Conservation (phyloP, 2,888 invertebrate genomes). For the Hypsopygia costalis region DNA sequence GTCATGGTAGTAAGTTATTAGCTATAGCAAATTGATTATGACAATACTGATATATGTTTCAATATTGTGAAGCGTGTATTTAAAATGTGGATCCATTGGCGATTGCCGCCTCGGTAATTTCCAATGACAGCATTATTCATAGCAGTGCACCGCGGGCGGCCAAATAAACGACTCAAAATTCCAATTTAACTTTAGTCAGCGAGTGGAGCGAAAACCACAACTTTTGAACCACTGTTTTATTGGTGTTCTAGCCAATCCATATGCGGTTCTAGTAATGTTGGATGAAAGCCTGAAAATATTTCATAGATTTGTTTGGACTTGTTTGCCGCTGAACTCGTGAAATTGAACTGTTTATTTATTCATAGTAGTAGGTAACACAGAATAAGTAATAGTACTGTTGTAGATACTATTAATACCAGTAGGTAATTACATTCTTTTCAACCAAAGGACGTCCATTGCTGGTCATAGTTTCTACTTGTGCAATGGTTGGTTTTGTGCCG, state of each 20-base stretch:
- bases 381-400: too few relatives aligned
- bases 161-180: background rate
- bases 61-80: background rate
- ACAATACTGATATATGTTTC: background rate
- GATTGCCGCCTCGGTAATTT: too few relatives aligned
- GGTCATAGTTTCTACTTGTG: too few relatives aligned
- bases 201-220: background rate
- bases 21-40: conserved; percentile 4
- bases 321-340: background rate
- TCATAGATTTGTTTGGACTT: background rate
- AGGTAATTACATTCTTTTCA: too few relatives aligned
- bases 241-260: background rate
- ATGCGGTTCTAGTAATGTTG: background rate
- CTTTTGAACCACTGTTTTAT: background rate
- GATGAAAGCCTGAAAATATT: background rate
- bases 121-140: too few relatives aligned
- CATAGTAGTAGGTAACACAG: too few relatives aligned
- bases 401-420: too few relatives aligned
- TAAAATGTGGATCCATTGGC: too few relatives aligned
- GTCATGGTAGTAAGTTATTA: conserved; percentile 12
- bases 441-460: too few relatives aligned
- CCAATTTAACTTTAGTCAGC: background rate
- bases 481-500: too few relatives aligned
- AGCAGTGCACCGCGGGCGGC: background rate
- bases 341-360: too few relatives aligned